Evolutionary conservation across 1,140 invertebrate genomes (phyloP).

Genomic region (Hermetia illucens): DNA sequence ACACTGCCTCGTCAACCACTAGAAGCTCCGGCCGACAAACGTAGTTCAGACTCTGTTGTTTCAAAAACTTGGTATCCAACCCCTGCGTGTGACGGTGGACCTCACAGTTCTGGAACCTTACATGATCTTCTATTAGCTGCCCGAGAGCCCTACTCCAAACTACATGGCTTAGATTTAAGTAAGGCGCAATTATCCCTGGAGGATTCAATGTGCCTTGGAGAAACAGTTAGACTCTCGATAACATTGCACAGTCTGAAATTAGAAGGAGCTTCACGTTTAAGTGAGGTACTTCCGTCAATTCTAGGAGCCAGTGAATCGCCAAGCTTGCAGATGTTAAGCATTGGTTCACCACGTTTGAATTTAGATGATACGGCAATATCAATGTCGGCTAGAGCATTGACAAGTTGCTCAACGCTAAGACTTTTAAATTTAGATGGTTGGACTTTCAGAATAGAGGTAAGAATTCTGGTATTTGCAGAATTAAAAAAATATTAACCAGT

Average conservation of each 20-base stretch:
- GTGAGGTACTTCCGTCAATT: constrained; percentile 35
- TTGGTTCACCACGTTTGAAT: constrained; percentile 36
- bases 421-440: constrained; percentile 39
- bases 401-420: constrained; percentile 34
- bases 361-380: constrained; percentile 39
- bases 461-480: constrained; percentile 6
- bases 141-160: constrained; percentile 32
- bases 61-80: constrained; percentile 36
- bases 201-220: constrained; percentile 39
- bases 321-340: constrained; percentile 37
- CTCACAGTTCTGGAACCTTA: constrained; percentile 33
- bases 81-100: constrained; percentile 33
- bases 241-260: constrained; percentile 37
- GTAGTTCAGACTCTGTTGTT: constrained; percentile 37
- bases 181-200: constrained; percentile 33
- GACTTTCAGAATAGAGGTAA: constrained; percentile 41
- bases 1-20: constrained; percentile 33
- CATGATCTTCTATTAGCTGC: constrained; percentile 34
- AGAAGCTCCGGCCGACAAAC: constrained; percentile 30
- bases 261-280: constrained; percentile 34
- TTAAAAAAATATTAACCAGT: too few species aligned
- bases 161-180: constrained; percentile 37
- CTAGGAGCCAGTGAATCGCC: constrained; percentile 36
- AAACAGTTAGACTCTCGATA: constrained; percentile 35
- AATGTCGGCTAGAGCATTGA: constrained; percentile 35